Evolutionary conservation across 2,797 vertebrate genomes (phyloP), one percentile per base, ranked within the genome.

Genomic region (Nothura maculosa): DNA sequence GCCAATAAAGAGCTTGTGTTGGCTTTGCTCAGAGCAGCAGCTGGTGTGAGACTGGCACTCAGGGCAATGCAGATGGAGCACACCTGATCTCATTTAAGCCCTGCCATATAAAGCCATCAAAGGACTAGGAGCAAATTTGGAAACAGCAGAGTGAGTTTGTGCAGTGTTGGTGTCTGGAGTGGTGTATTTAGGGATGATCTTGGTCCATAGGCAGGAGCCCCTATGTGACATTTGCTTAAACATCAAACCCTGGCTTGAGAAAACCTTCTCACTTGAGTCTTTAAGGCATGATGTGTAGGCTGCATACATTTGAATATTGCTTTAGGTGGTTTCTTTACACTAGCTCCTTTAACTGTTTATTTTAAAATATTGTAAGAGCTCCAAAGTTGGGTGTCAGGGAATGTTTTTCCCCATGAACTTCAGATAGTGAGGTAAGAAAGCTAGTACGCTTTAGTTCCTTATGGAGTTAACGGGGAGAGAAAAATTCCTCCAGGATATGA

Each of bases 81-180:
- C 48, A 25, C 28, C 28, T 5, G 28, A 12, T 18, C 12, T 32
- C 38, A n/a, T 6, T 22, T 74, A 27, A 10, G 8, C 32, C 30
- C 30, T 38, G 3, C 16, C 66, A 18, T 58, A 43, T 48, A 61
- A 66, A 25, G 45, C 7, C 38, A 62, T 38, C 15, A 32, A 68
- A 82, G 25, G 0, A 1, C 74, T 66, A 42, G 6, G 4, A 28
- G 28, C 12, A 16, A 6, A 16, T 48, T 60, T 45, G 48, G 50
- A 30, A 55, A 19, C 0, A 1, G 38, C 47, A 55, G 58, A 42
- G 20, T 2, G 81, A 34, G 18, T 25, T 75, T 21, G 7, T 10
- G 8, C 17, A 28, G 47, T 68, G 54, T 18, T 22, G 30, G 10
- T 25, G n/a, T n/a, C 30, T 55, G 30, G 30, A 30, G 52, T 7